Evolutionary conservation across 2,113 vertebrate genomes (phyloP).

Genomic region (Eurypyga helias): DNA sequence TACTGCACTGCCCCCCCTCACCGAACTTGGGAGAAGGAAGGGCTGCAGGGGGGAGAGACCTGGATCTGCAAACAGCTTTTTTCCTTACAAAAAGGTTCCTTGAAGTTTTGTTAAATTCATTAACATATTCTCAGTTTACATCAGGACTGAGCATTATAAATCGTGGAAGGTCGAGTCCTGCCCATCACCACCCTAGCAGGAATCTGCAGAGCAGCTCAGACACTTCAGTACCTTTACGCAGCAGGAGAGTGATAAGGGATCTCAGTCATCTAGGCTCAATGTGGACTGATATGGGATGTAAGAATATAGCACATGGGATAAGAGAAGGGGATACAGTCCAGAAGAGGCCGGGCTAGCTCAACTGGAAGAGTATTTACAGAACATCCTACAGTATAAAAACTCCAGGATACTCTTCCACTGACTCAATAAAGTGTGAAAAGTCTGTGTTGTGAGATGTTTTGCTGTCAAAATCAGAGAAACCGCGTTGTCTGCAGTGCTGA

Average conservation of each 20-base stretch:
- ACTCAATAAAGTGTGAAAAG: not conserved
- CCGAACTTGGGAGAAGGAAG: not conserved
- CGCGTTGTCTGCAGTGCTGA: not conserved
- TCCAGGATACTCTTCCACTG: not conserved
- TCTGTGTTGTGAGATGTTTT: accelerated
- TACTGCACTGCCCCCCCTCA: not conserved
- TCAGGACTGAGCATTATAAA: not conserved
- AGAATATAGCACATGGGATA: not conserved
- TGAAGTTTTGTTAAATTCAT: not conserved
- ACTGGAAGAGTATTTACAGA: not conserved
- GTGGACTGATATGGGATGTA: not conserved
- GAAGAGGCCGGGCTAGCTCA: not conserved
- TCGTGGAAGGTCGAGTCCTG: not conserved
- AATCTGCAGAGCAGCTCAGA: not conserved
- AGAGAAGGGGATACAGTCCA: not conserved
- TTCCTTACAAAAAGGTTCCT: not conserved
- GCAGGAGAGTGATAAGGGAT: not conserved
- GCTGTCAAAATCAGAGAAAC: not conserved
- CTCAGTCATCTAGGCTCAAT: not conserved
- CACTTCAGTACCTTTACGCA: too few relatives aligned
- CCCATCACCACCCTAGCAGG: not conserved
- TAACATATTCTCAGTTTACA: not conserved
- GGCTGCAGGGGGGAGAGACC: not conserved
- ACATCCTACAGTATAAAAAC: not conserved
- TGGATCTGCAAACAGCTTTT: not conserved